Evolutionary conservation across 2,888 invertebrate species (phyloP), one percentile per base, ranked within the genome.

Genomic region (Drosophila merina): DNA sequence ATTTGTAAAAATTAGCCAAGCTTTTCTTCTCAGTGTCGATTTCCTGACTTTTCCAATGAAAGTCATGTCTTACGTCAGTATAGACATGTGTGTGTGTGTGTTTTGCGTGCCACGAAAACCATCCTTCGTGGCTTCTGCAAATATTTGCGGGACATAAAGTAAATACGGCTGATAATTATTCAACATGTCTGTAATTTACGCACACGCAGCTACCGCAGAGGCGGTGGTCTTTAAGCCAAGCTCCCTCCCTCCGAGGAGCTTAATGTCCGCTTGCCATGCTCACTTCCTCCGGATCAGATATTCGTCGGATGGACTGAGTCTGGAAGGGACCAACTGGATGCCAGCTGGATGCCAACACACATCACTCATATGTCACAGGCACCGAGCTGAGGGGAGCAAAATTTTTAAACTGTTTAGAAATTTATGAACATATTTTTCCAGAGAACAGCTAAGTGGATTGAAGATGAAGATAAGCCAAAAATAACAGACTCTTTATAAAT

Each of bases 131-230:
- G 79, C 77, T 57, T 73, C 56, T 49, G 74, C 74, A 87, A 84
- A 84, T 88, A 79, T 84, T 84, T 82, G 83, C 50, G 57, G 55
- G 38, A 49, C 70, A 71, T 68, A 66, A 75, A 73, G 66, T 74
- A 86, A 85, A 85, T 85, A 88, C 68, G 67, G 66, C 80, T 75
- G 68, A 77, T 83, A 88, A 88, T 83, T 85, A 86, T 80, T 69
- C 76, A 72, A 72, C 59, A 45, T 31, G 74, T 58, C 58, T 75
- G 71, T 77, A 78, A 74, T 74, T 71, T 76, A 71, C 62, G 60
- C 62, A 50, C 68, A 68, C 78, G 68, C 66, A 58, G 66, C 48
- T 51, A 36, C 28, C 44, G 28, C 30, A 47, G 8, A 54, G 45
- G 59, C 38, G 47, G 38, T 42, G 47, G 38, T 42, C 25, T 31